Base-by-base conservation (phyloP, 2,113 vertebrate genomes). In the Megalops atlanticus region DNA sequence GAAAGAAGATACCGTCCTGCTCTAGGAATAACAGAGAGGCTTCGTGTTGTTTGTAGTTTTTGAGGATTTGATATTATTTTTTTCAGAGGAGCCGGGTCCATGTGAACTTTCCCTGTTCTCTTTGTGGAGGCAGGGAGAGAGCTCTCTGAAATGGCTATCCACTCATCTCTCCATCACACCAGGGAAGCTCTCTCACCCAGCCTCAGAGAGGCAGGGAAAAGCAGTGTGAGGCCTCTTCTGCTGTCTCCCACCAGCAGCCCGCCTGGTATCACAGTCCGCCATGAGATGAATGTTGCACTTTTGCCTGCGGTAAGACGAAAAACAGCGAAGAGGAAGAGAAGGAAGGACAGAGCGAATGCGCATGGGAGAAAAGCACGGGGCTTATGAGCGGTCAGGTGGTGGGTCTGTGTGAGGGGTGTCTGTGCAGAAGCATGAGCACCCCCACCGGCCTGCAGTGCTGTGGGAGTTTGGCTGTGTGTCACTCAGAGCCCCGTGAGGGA, bases 21-120 rank as follows among this genome's bases (percentile, higher is more conserved):
- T 52, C 72, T 47, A 43, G 31, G 39, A 27, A 81, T n/a, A 33
- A 76, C 74, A 72, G 40, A 78, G 64, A 79, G 77, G 52, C 69
- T 83, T 74, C 58, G 74, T 78, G 52, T 52, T 80, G 69, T 85
- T 85, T 81, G 82, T 85, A 74, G 84, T 81, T 68, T 85, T 86
- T 87, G 83, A 84, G 82, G 84, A 81, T 81, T 87, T 75, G 14
- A 64, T 84, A 81, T 82, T 84, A 64, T 78, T 81, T 47, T 47
- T 84, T 71, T 80, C 73, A 80, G 74, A 84, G 68, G 24, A 47
- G 84, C 83, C 69, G 84, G 82, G 87, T 86, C 85, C 71, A 69
- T 33, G 85, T 70, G 84, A 89, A 88, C 89, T 85, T 86, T 40
- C 77, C 71, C 43, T 80, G 52, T 80, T 49, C 76, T 76, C 80